Conservation (phyloP, 1,140 invertebrate species). For the Drosophila pruinosa region DNA sequence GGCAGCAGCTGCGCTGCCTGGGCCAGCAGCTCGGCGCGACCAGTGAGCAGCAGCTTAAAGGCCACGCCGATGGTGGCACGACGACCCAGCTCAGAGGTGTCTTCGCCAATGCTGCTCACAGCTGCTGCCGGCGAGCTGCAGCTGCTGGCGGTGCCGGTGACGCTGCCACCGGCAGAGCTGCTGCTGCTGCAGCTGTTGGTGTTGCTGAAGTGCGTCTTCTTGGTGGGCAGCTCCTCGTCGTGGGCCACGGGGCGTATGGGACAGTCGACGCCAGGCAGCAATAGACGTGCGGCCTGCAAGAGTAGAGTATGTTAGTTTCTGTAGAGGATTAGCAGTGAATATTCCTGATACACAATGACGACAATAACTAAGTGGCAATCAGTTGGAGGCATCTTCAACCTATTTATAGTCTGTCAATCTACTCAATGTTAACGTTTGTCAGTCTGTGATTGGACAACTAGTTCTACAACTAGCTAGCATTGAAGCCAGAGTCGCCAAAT, state of each 20-base stretch:
- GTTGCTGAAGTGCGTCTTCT: constrained; percentile 64
- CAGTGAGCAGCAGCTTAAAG: constrained; percentile 90
- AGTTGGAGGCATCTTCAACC: no score
- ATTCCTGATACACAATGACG: no score
- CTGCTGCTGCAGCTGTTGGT: constrained; percentile 15
- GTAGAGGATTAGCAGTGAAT: neutral
- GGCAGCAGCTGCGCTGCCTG: constrained; percentile 91
- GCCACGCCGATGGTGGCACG: constrained; percentile 90
- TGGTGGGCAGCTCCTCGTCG: constrained; percentile 83
- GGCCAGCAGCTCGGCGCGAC: constrained; percentile 89
- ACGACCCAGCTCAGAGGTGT: constrained; percentile 82
- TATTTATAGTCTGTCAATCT: no score
- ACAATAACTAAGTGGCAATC: no score
- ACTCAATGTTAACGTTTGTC: no score
- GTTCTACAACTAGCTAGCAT: no score
- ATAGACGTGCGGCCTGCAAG: constrained; percentile 90
- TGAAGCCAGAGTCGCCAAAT: no score
- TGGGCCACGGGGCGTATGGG: constrained; percentile 88
- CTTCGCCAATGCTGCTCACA: constrained; percentile 60
- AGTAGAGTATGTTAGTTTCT: neutral
- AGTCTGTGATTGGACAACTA: no score
- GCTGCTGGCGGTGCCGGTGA: constrained; percentile 45
- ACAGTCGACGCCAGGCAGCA: constrained; percentile 94
- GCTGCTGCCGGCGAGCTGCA: constrained; percentile 44
- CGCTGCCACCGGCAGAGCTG: constrained; percentile 18